Evolutionary conservation across 2,113 vertebrate species (phyloP), one percentile per base, ranked within the genome.

Genomic region (Amphiprion percula): DNA sequence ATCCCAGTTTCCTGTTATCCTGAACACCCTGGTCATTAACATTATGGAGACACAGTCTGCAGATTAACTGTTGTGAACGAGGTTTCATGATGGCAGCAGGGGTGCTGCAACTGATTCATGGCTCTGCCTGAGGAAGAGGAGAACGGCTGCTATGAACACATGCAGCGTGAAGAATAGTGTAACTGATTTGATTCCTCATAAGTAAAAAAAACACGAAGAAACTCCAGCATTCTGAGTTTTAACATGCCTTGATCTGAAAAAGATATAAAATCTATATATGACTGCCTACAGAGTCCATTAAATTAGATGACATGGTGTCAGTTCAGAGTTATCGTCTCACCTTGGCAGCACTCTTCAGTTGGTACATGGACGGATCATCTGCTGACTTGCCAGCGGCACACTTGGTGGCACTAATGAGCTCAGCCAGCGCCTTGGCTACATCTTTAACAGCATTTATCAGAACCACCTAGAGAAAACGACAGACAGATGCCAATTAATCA

Each of bases 371-470:
- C 0, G 98, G 97, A 88, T 99, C 98, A 9, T 99, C 98, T 0
- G 97, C 98, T 0, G 97, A 94, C 82, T 99, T 99, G 84, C 98
- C 98, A 19, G 98, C 94, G 4, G 98, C 98, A 87, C 97, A 97
- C 90, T 99, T 99, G 73, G 98, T 99, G 81, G 98, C 98, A 75
- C 97, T 93, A 60, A 99, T 99, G 88, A 99, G 96, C 87, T 99
- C 98, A 5, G 96, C 97, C 80, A 99, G 95, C 10, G 98, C 98
- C 88, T 99, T 99, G 49, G 98, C 97, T 70, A 99, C 98, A 3
- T 99, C 98, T 92, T 99, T 98, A 66, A 99, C 97, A 21, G 98
- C 98, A n/a, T 99, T 99, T 93, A 99, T 99, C 74, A 99, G 90
- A 64, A 99, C 98, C 85, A 99, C 98, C 98, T 99, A 56, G 50